phyloP scores from a whole-genome alignment of 2,888 invertebrate species.

The Hydroisotoma schaefferi region DNA sequence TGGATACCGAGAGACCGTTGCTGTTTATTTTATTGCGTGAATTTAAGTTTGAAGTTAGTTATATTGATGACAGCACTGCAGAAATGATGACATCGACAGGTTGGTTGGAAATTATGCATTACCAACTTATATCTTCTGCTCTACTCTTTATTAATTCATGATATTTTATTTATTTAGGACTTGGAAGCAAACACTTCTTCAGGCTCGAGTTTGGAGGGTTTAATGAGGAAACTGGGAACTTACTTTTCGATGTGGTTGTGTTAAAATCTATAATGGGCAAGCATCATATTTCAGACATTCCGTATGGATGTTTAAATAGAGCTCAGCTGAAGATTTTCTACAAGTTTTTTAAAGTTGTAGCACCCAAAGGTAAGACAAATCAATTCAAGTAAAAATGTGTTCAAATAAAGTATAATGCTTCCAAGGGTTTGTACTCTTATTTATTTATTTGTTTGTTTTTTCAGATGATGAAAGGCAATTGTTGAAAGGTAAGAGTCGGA shows the following conservation, averaged over 20 bases:
- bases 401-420: no score
- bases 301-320: not conserved
- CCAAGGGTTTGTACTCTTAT: not conserved
- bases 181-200: slow-evolving; percentile 26
- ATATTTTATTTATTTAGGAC: slow-evolving; percentile 14
- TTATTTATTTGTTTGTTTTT: not conserved
- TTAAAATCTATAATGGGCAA: slow-evolving; percentile 23
- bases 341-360: slow-evolving; percentile 24
- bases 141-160: slow-evolving; percentile 3
- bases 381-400: no score
- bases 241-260: slow-evolving; percentile 26
- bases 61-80: no score
- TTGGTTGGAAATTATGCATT: not conserved
- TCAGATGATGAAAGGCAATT: no score
- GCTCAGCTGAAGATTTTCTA: slow-evolving; percentile 15
- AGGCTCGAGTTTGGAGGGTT: slow-evolving; percentile 23
- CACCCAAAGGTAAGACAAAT: no score
- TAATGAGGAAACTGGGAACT: slow-evolving; percentile 2
- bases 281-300: slow-evolving; percentile 27
- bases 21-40: slow-evolving; percentile 26
- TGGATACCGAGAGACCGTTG: slow-evolving; percentile 17
- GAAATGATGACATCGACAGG: no score
- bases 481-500: no score
- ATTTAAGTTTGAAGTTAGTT: slow-evolving; percentile 23
- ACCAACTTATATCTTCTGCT: not conserved